These are phyloP conservation scores for Shinisaurus crocodilurus DNA, from an alignment of 2,113 vertebrate species.

Conservation along the genomic window DNA sequence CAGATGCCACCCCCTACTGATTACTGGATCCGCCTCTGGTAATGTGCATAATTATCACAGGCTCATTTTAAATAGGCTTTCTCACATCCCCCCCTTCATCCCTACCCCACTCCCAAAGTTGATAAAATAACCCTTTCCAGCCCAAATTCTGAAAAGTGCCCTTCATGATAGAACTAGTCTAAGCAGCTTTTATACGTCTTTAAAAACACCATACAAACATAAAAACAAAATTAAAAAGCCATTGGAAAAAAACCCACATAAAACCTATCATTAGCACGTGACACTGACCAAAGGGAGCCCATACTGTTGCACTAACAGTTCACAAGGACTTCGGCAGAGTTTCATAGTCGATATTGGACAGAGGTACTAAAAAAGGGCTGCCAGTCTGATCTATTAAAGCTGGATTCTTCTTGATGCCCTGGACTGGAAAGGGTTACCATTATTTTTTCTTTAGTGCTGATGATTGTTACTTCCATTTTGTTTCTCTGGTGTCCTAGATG, in stretches of 20 bases:
- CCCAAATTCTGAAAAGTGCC: slow-evolving; percentile 87
- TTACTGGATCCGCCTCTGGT: slow-evolving; percentile 78
- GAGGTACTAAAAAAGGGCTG: slow-evolving; percentile 81
- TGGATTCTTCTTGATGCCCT: slow-evolving; percentile 71
- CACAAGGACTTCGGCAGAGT: slow-evolving; percentile 77
- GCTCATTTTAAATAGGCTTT: slow-evolving; percentile 83
- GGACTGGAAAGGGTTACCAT: slow-evolving; percentile 75
- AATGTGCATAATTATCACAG: slow-evolving; percentile 87
- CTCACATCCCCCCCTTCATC: slow-evolving; percentile 70
- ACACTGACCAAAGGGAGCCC: slow-evolving; percentile 78
- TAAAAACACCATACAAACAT: slow-evolving; percentile 77
- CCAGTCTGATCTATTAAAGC: slow-evolving; percentile 71
- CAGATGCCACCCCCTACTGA: slow-evolving; percentile 73
- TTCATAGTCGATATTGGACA: slow-evolving; percentile 74
- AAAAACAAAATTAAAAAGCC: slow-evolving; percentile 76
- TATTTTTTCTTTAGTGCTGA: slow-evolving; percentile 81
- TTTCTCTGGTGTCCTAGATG: slow-evolving; percentile 82
- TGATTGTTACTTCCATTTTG: slow-evolving; percentile 65
- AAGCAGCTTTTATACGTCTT: slow-evolving; percentile 85
- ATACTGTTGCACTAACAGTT: slow-evolving; percentile 83
- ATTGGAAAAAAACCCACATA: slow-evolving; percentile 60
- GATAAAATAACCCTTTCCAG: slow-evolving; percentile 85
- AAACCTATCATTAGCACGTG: slow-evolving; percentile 77
- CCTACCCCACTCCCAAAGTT: slow-evolving; percentile 67
- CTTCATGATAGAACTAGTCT: slow-evolving; percentile 87